Evolutionary conservation across 2,888 invertebrate genomes (phyloP).

Genomic region (Himalopsyche japonica): DNA sequence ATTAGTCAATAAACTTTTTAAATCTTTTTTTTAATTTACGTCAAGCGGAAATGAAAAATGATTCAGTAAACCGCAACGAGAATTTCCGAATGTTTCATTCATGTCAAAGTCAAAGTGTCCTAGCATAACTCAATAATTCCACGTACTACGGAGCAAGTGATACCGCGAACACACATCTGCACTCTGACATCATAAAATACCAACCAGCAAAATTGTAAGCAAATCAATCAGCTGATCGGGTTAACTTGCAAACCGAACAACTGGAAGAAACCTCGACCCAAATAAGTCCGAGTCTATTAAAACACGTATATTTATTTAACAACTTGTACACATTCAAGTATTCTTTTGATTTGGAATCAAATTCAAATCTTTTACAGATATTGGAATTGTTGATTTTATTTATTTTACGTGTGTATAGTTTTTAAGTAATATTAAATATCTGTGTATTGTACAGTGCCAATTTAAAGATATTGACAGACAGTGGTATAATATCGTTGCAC

Average conservation of each 20-base stretch:
- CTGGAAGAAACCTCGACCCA: background rate
- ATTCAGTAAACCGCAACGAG: background rate
- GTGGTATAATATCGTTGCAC: too few species aligned
- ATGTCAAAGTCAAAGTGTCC: background rate
- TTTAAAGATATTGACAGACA: too few species aligned
- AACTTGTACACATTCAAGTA: too few species aligned
- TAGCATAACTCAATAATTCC: background rate
- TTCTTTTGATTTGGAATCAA: too few species aligned
- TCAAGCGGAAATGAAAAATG: background rate
- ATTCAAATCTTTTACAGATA: too few species aligned
- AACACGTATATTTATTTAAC: background rate
- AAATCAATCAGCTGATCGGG: background rate
- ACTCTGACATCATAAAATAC: background rate
- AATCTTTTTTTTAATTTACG: background rate
- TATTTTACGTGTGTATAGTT: too few species aligned
- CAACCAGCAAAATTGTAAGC: background rate
- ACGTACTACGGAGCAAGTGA: background rate
- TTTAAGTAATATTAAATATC: too few species aligned
- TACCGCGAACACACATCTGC: background rate
- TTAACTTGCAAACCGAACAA: background rate
- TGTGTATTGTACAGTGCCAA: too few species aligned
- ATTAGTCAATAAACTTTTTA: background rate
- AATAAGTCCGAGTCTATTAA: background rate
- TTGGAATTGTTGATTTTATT: too few species aligned
- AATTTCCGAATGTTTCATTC: background rate